A percentile compares a stretch with the other conserved stretches of the same genome.
Evolutionary conservation across 92 coral and sea anemone species (phyloP).

Genomic region (Heteractis magnifica): DNA sequence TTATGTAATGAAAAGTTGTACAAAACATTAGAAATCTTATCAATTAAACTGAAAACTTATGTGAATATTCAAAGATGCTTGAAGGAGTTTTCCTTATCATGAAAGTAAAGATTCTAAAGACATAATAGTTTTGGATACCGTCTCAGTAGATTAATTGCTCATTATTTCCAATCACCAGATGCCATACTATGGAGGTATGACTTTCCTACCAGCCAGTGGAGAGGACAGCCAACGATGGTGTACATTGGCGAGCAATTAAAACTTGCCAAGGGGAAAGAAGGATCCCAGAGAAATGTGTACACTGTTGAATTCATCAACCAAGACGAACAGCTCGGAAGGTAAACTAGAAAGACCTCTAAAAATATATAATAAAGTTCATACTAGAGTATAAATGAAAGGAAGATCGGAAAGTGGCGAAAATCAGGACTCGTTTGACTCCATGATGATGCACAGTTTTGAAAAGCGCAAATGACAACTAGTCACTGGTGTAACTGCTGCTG

Average conservation of each 20-base stretch:
- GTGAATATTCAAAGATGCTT: not conserved
- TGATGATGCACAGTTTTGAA: no score
- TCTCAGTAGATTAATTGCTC: not conserved
- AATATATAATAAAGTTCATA: no score
- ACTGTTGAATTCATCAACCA: constrained; percentile 85
- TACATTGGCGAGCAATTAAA: constrained; percentile 70
- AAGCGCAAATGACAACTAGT: no score
- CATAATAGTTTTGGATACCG: not conserved
- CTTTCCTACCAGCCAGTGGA: constrained; percentile 55
- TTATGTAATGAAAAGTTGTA: not conserved
- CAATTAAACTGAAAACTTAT: not conserved
- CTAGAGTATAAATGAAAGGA: no score
- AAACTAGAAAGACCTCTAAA: not conserved
- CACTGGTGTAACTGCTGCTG: no score
- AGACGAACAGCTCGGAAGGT: constrained; percentile 91
- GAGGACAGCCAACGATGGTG: constrained; percentile 59
- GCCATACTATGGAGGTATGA: constrained; percentile 62
- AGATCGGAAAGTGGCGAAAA: no score
- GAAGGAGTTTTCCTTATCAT: no score
- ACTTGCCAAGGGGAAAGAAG: constrained; percentile 70
- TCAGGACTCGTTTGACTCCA: no score
- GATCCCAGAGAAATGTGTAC: constrained; percentile 81
- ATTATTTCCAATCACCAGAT: constrained; percentile 27
- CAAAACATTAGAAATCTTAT: not conserved
- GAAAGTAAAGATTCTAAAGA: not conserved